Evolutionary conservation across 2,797 vertebrate species (phyloP).

Genomic region (Sebastes minor): DNA sequence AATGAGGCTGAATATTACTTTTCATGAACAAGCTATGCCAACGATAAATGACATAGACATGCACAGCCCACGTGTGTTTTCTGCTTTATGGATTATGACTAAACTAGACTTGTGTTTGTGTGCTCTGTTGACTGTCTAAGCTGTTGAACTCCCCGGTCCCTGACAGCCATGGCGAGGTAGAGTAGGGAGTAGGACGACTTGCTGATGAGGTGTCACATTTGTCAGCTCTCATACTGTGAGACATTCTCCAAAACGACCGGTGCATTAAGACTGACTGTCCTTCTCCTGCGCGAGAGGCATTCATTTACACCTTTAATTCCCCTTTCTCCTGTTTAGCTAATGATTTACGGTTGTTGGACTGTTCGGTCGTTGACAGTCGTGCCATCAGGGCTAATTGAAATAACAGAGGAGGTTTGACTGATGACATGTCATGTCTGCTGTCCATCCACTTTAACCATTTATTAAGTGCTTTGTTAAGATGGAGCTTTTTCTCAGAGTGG

Average conservation of each 20-base stretch:
- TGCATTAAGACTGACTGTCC: conserved; percentile 9
- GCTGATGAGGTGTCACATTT: conserved; percentile 44
- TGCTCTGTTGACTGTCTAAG: background rate
- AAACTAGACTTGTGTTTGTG: background rate
- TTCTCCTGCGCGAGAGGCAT: background rate
- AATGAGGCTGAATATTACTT: background rate
- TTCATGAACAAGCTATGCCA: background rate
- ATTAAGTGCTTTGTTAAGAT: background rate
- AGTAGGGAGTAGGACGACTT: conserved; percentile 16
- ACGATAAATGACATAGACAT: background rate
- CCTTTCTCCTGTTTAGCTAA: background rate
- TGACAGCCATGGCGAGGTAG: conserved; percentile 10
- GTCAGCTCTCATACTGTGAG: conserved; percentile 10
- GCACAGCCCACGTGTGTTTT: background rate
- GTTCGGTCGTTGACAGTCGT: background rate
- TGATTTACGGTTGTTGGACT: conserved; percentile 6
- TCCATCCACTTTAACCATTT: conserved; percentile 4
- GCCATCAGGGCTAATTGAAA: background rate
- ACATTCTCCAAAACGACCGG: conserved; percentile 29
- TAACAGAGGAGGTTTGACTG: conserved; percentile 5
- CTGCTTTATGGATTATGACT: background rate
- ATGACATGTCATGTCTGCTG: conserved; percentile 1
- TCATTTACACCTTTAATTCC: conserved; percentile 14
- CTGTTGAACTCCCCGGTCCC: background rate
- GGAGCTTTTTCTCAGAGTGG: background rate